These are phyloP conservation scores for Anabacerthia variegaticeps DNA, from an alignment of 2,797 vertebrate species.

Conservation along the genomic window DNA sequence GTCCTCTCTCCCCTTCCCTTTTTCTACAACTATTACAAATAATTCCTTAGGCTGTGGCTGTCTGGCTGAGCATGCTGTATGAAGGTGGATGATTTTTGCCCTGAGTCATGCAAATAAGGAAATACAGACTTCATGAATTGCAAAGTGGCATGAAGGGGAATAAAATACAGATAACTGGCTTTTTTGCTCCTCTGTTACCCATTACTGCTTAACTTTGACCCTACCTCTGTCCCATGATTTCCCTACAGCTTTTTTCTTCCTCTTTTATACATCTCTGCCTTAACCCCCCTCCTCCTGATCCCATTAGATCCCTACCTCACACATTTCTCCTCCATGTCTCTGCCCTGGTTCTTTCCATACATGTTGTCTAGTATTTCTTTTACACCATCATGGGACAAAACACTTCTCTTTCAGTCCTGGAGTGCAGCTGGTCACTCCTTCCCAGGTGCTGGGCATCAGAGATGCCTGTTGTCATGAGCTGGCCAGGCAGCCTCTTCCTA, in stretches of 20 bases:
- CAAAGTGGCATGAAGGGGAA: not conserved
- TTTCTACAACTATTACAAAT: not conserved
- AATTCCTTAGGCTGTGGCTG: not conserved
- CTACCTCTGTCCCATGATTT: not conserved
- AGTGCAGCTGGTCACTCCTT: not conserved
- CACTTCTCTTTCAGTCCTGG: not conserved
- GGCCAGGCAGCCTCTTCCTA: not conserved
- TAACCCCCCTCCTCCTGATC: not conserved
- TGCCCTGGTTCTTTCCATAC: not conserved
- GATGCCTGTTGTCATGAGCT: rapidly evolving
- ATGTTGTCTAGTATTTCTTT: not conserved
- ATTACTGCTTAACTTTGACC: not conserved
- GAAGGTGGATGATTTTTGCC: not conserved
- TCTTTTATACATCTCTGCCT: not conserved
- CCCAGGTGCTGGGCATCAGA: not conserved
- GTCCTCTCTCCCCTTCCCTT: not conserved
- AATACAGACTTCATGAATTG: not conserved
- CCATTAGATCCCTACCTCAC: not conserved
- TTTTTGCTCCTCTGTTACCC: not conserved
- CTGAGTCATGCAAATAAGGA: not conserved
- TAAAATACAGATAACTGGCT: not conserved
- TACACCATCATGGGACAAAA: not conserved
- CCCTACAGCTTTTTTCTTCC: not conserved
- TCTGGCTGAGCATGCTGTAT: not conserved
- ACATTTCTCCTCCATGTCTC: not conserved